Evolutionary conservation across 2,797 vertebrate genomes (phyloP), one percentile per base, ranked within the genome.

Genomic region (Molossus alvarezi): DNA sequence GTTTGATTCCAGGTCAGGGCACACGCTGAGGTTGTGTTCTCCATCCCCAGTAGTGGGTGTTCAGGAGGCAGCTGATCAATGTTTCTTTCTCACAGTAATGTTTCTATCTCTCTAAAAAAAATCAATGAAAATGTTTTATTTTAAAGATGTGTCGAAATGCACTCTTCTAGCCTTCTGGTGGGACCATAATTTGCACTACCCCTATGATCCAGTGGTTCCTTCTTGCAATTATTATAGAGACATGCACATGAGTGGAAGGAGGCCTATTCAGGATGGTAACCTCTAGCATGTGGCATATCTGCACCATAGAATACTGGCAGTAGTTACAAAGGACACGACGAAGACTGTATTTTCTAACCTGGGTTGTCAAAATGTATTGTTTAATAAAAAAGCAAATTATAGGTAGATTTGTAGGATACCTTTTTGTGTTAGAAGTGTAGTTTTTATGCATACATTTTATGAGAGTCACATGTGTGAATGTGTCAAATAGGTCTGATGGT

Each of bases 381-480:
- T 77, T 85, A 27, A 81, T n/a, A 1, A 57, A 69, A 79, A 89
- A 84, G 55, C 51, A 64, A 53, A 60, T 85, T 33, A 41, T 27
- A 58, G 69, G 9, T 65, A 80, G 33, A 25, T 89, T 55, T 92
- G 45, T 45, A 71, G 11, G 23, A 4, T 85, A n/a, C 11, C 21
- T 51, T 69, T 94, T 65, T 45, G 29, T 60, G 48, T 73, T 95
- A 82, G 73, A 91, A 92, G 53, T 67, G 1, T 83, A n/a, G 45
- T 93, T 87, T 90, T 91, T 64, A 12, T 64, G 6, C 9, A 1
- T 76, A 17, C 72, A 75, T 77, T 72, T 71, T 58, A 9, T 33
- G 57, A 57, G 20, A 45, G 5, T 80, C n/a, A n/a, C 25, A 0
- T 41, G 6, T 86, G 37, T 92, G 73, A 72, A 73, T 53, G 41